Percentiles rank a stretch among this genome's conserved stretches.
phyloP scores from a whole-genome alignment of 2,888 invertebrate species.

The Drosophila pseudotakahashii region DNA sequence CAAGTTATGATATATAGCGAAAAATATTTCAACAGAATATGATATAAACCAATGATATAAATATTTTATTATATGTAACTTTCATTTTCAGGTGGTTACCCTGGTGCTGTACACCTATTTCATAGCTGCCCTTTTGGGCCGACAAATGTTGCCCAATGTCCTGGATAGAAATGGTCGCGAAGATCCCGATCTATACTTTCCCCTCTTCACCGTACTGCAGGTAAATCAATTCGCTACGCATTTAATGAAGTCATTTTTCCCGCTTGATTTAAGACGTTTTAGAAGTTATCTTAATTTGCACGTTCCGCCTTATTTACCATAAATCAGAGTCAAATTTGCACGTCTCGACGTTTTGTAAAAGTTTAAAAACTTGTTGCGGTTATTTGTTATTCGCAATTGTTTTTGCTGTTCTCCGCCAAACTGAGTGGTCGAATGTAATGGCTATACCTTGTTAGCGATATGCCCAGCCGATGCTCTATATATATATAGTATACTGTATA shows the following conservation, averaged over 20 bases:
- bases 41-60: too few relatives aligned
- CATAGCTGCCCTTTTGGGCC: slow-evolving; percentile 93
- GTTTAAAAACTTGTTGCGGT: slow-evolving; percentile 39
- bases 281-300: slow-evolving; percentile 54
- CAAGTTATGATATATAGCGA: too few relatives aligned
- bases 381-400: slow-evolving; percentile 28
- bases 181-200: slow-evolving; percentile 94
- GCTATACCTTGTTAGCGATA: slow-evolving; percentile 55
- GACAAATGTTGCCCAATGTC: slow-evolving; percentile 90
- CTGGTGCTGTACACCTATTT: slow-evolving; percentile 96
- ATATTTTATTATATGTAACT: too few relatives aligned
- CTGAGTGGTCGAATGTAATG: slow-evolving; percentile 50
- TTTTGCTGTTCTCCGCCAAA: slow-evolving; percentile 7
- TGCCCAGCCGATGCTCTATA: slow-evolving; percentile 33
- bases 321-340: slow-evolving; percentile 60
- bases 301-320: slow-evolving; percentile 58
- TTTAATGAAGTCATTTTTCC: slow-evolving; percentile 8
- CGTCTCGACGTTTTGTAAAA: slow-evolving; percentile 58
- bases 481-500: slow-evolving; percentile 4
- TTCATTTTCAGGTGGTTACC: slow-evolving; percentile 91
- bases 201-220: slow-evolving; percentile 95
- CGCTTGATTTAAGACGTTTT: slow-evolving; percentile 30
- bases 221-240: slow-evolving; percentile 84
- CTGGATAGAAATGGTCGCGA: slow-evolving; percentile 85
- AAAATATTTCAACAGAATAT: too few relatives aligned